A percentile compares a stretch with the other conserved stretches of the same genome.
Conservation (phyloP, 2,888 invertebrate species). For the Orthonevra nobilis region DNA sequence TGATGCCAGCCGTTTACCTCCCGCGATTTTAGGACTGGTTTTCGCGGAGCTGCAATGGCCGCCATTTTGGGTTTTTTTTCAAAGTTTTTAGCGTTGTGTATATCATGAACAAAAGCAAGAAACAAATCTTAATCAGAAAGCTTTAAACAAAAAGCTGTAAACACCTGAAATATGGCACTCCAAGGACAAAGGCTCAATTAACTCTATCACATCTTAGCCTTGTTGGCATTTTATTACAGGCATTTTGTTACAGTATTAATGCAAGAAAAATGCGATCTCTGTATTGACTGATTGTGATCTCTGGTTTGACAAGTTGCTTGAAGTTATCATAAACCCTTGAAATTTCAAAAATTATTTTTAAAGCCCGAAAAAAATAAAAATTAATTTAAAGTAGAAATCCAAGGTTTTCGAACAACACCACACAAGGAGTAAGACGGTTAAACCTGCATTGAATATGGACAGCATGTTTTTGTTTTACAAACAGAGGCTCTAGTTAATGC, state of each 20-base stretch:
- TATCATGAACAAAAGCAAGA: no score
- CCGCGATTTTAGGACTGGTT: no score
- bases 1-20: no score
- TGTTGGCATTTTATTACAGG: not conserved
- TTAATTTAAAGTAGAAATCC: not conserved
- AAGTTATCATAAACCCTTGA: not conserved
- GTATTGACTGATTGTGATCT: not conserved
- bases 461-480: not conserved
- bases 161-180: no score
- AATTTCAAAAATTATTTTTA: not conserved
- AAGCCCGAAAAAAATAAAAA: no score
- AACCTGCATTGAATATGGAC: not conserved
- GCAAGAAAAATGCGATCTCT: not conserved
- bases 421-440: not conserved
- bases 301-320: not conserved
- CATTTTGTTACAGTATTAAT: not conserved
- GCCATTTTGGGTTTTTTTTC: no score
- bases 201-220: not conserved
- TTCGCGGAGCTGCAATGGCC: no score
- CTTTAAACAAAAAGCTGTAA: no score
- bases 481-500: not conserved
- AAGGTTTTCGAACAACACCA: not conserved
- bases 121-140: no score
- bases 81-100: no score
- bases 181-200: no score